Percentiles rank a stretch among this genome's conserved stretches.
phyloP scores from a whole-genome alignment of 2,797 vertebrate species.

The Artibeus jamaicensis region DNA sequence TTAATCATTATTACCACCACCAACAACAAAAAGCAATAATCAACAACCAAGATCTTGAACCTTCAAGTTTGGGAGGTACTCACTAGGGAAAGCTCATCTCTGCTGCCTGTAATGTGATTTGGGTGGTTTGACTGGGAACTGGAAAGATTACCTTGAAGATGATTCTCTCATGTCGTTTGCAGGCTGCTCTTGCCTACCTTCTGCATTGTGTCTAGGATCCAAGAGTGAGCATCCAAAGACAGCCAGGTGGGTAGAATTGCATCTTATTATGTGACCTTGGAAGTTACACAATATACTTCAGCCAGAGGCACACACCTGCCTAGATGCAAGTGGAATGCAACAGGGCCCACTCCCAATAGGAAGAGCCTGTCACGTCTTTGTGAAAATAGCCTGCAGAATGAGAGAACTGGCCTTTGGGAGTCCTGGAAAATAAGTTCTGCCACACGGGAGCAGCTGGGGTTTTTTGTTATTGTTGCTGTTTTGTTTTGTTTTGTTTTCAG shows the following conservation, averaged over 20 bases:
- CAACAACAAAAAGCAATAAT: background rate
- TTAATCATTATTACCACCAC: background rate
- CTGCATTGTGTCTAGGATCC: accelerated
- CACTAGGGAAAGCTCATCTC: background rate
- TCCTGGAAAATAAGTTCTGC: background rate
- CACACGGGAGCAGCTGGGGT: background rate
- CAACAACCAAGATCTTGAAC: background rate
- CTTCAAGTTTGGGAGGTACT: background rate
- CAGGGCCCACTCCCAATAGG: background rate
- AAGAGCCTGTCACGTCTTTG: background rate
- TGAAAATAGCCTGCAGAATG: background rate
- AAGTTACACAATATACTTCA: background rate
- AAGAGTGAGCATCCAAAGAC: background rate
- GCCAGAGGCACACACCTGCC: background rate
- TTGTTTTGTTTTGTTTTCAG: background rate
- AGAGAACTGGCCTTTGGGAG: background rate
- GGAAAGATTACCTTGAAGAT: background rate
- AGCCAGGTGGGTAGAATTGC: background rate
- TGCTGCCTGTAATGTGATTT: accelerated
- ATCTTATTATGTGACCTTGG: background rate
- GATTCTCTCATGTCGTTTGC: background rate
- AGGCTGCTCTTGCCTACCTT: background rate
- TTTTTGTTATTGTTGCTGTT: background rate
- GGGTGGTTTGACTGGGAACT: background rate
- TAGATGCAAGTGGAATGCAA: background rate